Conservation (phyloP, 2,888 invertebrate genomes). For the Drosophila mayaguana region DNA sequence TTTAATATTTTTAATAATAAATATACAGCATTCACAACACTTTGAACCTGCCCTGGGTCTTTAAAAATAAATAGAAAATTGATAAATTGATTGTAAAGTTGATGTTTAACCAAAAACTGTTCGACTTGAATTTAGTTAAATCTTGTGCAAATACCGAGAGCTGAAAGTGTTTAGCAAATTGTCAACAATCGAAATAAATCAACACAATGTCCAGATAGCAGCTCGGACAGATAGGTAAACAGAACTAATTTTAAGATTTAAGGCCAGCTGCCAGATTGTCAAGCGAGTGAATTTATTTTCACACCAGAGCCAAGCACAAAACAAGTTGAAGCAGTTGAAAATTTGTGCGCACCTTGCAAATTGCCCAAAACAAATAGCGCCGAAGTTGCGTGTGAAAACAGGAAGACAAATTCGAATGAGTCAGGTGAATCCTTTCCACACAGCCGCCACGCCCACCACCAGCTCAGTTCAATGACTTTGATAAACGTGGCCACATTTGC, state of each 20-base stretch:
- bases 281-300: conserved; percentile 41
- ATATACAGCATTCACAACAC: no score
- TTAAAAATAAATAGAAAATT: background rate
- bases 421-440: conserved; percentile 24
- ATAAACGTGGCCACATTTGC: conserved; percentile 65
- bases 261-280: conserved; percentile 36
- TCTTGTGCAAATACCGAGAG: background rate
- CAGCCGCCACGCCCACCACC: background rate
- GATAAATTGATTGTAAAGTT: background rate
- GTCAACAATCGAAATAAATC: conserved; percentile 27
- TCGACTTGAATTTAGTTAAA: background rate
- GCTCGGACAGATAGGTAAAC: conserved; percentile 24
- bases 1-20: no score
- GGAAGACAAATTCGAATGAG: conserved; percentile 58
- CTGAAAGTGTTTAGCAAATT: conserved; percentile 13
- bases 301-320: conserved; percentile 33
- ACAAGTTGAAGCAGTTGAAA: conserved; percentile 14
- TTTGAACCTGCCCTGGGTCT: background rate
- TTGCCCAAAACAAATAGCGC: conserved; percentile 53
- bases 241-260: conserved; percentile 38
- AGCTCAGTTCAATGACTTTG: conserved; percentile 54
- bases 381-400: conserved; percentile 53
- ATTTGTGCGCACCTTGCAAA: conserved; percentile 48
- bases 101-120: background rate
- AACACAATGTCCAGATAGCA: conserved; percentile 12